These are phyloP conservation scores for Isurus oxyrinchus DNA, from an alignment of 2,113 vertebrate species.

Conservation along the genomic window DNA sequence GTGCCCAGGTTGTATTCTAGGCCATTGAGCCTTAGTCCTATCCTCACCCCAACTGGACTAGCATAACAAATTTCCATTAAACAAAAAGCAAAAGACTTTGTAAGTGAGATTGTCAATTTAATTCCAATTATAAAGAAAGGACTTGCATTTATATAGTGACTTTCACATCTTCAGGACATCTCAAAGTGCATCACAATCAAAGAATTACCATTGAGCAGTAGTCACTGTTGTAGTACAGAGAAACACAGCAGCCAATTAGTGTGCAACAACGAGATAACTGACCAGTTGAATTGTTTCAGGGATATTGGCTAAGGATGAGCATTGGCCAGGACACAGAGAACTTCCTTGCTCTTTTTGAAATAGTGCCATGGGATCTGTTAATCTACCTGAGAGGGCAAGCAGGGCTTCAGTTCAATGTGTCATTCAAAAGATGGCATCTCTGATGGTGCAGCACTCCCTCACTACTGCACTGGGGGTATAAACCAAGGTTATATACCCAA, in stretches of 20 bases:
- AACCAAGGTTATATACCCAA: neutral
- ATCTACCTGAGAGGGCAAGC: neutral
- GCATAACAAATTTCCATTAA: neutral
- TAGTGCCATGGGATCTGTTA: neutral
- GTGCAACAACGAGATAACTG: neutral
- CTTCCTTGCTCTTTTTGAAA: neutral
- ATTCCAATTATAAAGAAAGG: neutral
- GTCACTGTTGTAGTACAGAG: neutral
- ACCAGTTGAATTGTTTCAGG: neutral
- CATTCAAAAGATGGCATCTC: neutral
- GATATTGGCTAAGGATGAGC: neutral
- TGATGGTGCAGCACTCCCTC: neutral
- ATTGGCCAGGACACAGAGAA: neutral
- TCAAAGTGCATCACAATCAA: neutral
- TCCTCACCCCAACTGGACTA: neutral
- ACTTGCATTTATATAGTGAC: neutral
- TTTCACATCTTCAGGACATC: neutral
- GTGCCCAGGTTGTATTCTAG: neutral
- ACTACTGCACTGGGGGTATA: neutral
- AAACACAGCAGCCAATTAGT: neutral
- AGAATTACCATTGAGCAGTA: neutral
- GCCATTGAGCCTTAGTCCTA: neutral
- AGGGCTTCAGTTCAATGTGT: neutral
- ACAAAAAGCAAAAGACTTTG: neutral
- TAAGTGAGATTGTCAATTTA: neutral